These are phyloP conservation scores for Abscondita cerata DNA, from an alignment of 2,888 invertebrate genomes.

Conservation along the genomic window DNA sequence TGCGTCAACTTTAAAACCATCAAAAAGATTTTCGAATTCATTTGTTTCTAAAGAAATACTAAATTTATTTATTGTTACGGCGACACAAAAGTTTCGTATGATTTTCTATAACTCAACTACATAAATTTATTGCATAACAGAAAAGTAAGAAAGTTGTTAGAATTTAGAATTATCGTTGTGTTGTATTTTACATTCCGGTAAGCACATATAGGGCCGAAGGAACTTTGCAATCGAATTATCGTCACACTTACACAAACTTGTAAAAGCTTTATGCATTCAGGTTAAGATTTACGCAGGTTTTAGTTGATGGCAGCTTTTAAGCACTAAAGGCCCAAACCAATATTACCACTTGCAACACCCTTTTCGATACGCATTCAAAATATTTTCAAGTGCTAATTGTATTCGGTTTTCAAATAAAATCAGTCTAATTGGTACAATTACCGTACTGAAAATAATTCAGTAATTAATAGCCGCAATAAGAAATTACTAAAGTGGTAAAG, in stretches of 20 bases:
- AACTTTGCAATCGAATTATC: slow-evolving; percentile 30
- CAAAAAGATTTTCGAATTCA: slow-evolving; percentile 12
- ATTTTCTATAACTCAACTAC: too few relatives aligned
- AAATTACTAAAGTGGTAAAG: too few relatives aligned
- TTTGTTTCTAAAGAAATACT: too few relatives aligned
- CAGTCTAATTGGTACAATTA: too few relatives aligned
- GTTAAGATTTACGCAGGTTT: slow-evolving; percentile 26
- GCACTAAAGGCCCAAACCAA: slow-evolving; percentile 15
- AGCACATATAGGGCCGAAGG: slow-evolving; percentile 16
- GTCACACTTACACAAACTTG: slow-evolving; percentile 27
- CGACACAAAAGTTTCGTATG: too few relatives aligned
- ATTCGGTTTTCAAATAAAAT: not conserved
- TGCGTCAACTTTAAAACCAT: slow-evolving; percentile 30
- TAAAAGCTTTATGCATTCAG: slow-evolving; percentile 24
- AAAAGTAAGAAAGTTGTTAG: too few relatives aligned
- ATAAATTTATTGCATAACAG: not conserved
- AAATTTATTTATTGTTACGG: too few relatives aligned
- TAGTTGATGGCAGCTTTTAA: slow-evolving; percentile 20
- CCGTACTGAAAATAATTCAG: too few relatives aligned
- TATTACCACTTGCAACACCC: slow-evolving; percentile 17
- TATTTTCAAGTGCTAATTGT: slow-evolving; percentile 5
- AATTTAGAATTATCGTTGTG: slow-evolving; percentile 13
- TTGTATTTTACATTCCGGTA: slow-evolving; percentile 28
- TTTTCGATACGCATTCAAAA: slow-evolving; percentile 5
- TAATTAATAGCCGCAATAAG: too few relatives aligned